Evolutionary conservation across 2,888 invertebrate species (phyloP), one percentile per base, ranked within the genome.

Genomic region (Hoplodrina ambigua): DNA sequence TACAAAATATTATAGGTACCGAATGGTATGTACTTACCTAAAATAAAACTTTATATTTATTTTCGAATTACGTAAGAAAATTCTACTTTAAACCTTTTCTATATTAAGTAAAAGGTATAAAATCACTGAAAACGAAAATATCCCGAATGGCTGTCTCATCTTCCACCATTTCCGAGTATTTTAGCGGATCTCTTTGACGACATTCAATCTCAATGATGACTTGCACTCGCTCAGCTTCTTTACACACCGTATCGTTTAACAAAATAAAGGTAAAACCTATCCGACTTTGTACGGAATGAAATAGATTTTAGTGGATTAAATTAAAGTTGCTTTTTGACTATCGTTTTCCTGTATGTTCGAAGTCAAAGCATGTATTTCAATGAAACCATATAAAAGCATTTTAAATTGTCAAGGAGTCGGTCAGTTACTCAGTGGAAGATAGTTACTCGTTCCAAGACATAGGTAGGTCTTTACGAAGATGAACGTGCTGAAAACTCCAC

Each of bases 121-220:
- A 64, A 33, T 60, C 46, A 72, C 52, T 37, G 52, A 2, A 53
- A 55, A 15, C 17, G 58, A 56, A 75, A 74, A 61, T 69, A 70
- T 56, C 53, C 41, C 15, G 80, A 83, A 82, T 71, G 79, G 81
- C 53, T 46, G 50, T 62, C 64, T 64, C 67, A 63, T 80, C 19
- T 63, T 50, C 57, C 25, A 20, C 62, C 50, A 66, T 81, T 81
- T 76, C 76, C 60, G 71, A 80, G 72, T 61, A 69, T 75, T 84
- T 84, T 70, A 72, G 68, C 25, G 65, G 67, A 74, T 69, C 75
- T 67, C 81, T 84, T 78, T 69, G 74, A 80, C 74, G 83, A 82
- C 75, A 67, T 76, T 80, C 72, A 64, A 83, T 81, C 75, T 75
- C 63, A 53, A 53, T 65, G 56, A 70, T 73, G 76, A 80, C 78